These are phyloP conservation scores for Chrysemys picta DNA, from an alignment of 2,113 vertebrate species.

Conservation along the genomic window DNA sequence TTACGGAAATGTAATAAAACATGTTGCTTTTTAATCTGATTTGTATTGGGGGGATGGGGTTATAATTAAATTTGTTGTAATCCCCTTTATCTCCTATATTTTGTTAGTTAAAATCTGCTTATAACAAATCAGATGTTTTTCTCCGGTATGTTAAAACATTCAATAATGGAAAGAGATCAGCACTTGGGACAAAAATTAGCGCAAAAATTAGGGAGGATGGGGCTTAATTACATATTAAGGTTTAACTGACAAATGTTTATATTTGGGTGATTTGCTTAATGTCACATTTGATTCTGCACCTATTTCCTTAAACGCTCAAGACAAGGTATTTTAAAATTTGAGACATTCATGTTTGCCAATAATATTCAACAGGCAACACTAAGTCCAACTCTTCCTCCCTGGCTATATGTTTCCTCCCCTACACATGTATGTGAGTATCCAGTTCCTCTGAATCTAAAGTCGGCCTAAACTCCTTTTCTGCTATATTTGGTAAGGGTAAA, in stretches of 20 bases:
- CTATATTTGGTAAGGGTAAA: neutral
- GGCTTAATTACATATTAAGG: constrained; percentile 29
- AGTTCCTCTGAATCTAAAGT: neutral
- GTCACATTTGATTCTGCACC: constrained; percentile 52
- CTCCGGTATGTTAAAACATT: neutral
- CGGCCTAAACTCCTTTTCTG: neutral
- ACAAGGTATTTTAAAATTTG: constrained; percentile 46
- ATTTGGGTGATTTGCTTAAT: constrained; percentile 59
- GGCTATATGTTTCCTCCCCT: neutral
- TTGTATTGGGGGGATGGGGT: neutral
- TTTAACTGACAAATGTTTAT: constrained; percentile 69
- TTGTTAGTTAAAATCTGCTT: neutral
- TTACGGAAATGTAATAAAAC: neutral
- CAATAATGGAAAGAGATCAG: accelerated
- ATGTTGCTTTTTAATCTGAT: neutral
- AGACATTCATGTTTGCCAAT: constrained; percentile 42
- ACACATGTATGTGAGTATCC: neutral
- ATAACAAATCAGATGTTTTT: accelerated
- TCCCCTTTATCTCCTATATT: neutral
- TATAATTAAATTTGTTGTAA: neutral
- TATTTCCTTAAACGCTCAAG: constrained; percentile 40
- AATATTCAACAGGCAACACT: constrained; percentile 65
- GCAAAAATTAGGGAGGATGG: neutral
- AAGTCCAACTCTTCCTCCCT: neutral
- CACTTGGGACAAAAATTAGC: neutral